Conservation (phyloP, 2,113 vertebrate genomes). For the Sebastes schlegelii region DNA sequence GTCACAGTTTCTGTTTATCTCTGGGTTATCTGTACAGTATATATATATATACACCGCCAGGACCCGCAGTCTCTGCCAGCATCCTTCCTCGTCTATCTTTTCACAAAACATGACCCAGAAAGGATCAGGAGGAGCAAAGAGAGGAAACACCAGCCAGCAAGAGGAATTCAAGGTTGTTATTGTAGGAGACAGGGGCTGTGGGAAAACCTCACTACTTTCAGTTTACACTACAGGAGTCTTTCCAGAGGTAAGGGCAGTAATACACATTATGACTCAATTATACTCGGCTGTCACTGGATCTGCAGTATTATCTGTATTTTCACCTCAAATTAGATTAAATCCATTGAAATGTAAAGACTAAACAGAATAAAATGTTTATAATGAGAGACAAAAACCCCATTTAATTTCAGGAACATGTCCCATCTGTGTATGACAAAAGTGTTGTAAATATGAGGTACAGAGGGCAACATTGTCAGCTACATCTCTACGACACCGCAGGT, state of each 20-base stretch:
- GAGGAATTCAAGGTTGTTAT: slow-evolving; percentile 85
- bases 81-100: slow-evolving; percentile 8
- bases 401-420: too few species aligned
- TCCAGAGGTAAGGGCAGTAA: slow-evolving; percentile 81
- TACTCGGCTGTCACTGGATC: neutral
- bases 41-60: slow-evolving; percentile 22
- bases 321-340: neutral
- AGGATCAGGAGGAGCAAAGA: slow-evolving; percentile 10
- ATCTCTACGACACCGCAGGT: too few species aligned
- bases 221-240: slow-evolving; percentile 86
- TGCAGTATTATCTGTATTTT: neutral
- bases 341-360: too few species aligned
- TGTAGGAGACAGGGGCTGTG: slow-evolving; percentile 87
- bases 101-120: slow-evolving; percentile 35
- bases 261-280: neutral
- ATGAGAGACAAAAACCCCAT: neutral
- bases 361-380: neutral
- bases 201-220: slow-evolving; percentile 86
- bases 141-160: slow-evolving; percentile 18
- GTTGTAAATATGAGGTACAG: too few species aligned
- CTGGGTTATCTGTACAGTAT: slow-evolving; percentile 28
- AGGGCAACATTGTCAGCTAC: too few species aligned
- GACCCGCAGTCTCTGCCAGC: slow-evolving; percentile 4
- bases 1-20: slow-evolving; percentile 25
- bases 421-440: too few species aligned